phyloP scores from a whole-genome alignment of 2,888 invertebrate genomes.

The Apoda limacodes region DNA sequence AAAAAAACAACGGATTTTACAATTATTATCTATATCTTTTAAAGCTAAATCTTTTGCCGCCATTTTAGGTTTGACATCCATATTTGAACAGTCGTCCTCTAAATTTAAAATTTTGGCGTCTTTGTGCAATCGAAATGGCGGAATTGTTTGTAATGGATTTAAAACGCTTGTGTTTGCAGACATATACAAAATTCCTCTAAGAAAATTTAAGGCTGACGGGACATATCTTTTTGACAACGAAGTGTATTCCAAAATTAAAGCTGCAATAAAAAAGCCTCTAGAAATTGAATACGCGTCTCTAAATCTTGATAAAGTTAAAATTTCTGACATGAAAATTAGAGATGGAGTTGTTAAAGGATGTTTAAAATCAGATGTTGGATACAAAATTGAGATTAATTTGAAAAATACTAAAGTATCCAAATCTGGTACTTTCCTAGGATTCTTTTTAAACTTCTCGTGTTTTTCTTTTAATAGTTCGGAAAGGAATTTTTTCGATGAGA shows the following conservation, averaged over 20 bases:
- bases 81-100: constrained; percentile 52
- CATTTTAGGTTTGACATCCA: constrained; percentile 51
- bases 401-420: constrained; percentile 82
- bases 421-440: constrained; percentile 71
- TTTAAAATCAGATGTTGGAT: constrained; percentile 90
- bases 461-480: constrained; percentile 80
- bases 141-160: constrained; percentile 72
- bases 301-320: constrained; percentile 75
- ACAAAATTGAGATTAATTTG: constrained; percentile 83
- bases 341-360: constrained; percentile 92
- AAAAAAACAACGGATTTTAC: constrained; percentile 72
- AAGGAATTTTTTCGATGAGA: constrained; percentile 74
- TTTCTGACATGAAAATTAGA: constrained; percentile 85
- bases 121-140: constrained; percentile 74
- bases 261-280: constrained; percentile 80
- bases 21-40: constrained; percentile 67
- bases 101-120: constrained; percentile 71
- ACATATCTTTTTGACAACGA: constrained; percentile 82
- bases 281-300: constrained; percentile 76
- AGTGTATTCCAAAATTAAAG: constrained; percentile 83
- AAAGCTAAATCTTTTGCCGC: constrained; percentile 66
- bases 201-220: constrained; percentile 84
- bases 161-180: constrained; percentile 73
- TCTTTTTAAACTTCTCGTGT: constrained; percentile 72
- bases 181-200: constrained; percentile 81